These are phyloP conservation scores for Tor tambroides DNA, from an alignment of 2,113 vertebrate species.

Conservation along the genomic window DNA sequence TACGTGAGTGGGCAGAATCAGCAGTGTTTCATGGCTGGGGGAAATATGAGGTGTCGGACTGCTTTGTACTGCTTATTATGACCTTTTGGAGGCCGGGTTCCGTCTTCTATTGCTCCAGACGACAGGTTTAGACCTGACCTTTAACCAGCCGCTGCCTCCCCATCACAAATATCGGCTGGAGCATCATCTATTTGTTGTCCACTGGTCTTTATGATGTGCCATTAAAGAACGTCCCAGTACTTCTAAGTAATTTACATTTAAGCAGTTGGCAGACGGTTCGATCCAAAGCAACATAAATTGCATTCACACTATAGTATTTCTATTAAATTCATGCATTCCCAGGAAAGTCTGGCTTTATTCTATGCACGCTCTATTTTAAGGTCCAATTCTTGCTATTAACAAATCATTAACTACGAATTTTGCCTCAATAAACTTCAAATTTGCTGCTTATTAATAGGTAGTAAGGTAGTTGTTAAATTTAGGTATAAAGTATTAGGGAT, in stretches of 20 bases:
- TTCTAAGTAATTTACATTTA: not conserved
- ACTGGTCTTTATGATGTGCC: not conserved
- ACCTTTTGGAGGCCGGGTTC: conserved; percentile 28
- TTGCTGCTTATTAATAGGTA: too few relatives aligned
- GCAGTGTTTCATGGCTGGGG: not conserved
- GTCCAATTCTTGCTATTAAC: too few relatives aligned
- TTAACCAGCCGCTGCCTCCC: not conserved
- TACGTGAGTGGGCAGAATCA: conserved; percentile 37
- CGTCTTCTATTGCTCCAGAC: conserved; percentile 5
- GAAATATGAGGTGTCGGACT: conserved; percentile 42
- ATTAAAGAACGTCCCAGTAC: not conserved
- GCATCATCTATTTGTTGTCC: conserved; percentile 3
- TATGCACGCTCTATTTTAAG: too few relatives aligned
- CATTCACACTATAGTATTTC: not conserved
- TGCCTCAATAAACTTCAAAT: too few relatives aligned
- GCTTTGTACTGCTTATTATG: conserved; percentile 38
- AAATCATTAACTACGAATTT: too few relatives aligned
- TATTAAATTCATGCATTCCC: not conserved
- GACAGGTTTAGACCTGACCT: conserved; percentile 47
- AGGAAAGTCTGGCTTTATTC: not conserved
- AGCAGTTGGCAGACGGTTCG: not conserved
- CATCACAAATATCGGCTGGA: conserved; percentile 15
- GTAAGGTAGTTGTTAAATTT: too few relatives aligned
- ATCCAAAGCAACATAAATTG: not conserved
- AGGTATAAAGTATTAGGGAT: too few relatives aligned